Evolutionary conservation across 2,888 invertebrate species (phyloP).

Genomic region (Drosophila borealis): DNA sequence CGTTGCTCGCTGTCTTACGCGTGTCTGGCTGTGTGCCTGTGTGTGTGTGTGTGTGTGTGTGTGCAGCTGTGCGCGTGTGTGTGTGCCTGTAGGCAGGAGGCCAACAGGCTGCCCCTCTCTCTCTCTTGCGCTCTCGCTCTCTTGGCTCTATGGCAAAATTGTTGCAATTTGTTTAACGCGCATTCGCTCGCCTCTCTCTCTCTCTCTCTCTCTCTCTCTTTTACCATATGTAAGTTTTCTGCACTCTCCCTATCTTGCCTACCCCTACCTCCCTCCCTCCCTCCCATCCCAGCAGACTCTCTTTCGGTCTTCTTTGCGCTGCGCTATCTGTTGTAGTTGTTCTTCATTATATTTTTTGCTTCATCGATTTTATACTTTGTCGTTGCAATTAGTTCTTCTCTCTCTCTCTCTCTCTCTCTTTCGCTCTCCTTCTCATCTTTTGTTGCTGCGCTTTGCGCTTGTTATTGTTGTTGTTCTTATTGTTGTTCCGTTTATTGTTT

Average conservation of each 20-base stretch:
- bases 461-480: constrained; percentile 29
- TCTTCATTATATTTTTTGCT: constrained; percentile 72
- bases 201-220: constrained; percentile 9
- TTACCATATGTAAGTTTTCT: constrained; percentile 18
- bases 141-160: constrained; percentile 47
- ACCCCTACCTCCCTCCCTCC: constrained; percentile 2
- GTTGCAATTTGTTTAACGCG: constrained; percentile 77
- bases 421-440: constrained; percentile 19
- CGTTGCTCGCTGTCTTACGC: constrained; percentile 56
- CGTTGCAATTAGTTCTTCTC: constrained; percentile 76
- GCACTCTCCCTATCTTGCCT: constrained; percentile 8
- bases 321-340: constrained; percentile 46
- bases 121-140: background rate
- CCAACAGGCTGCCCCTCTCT: constrained; percentile 61
- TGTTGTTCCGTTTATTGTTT: constrained; percentile 37
- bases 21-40: constrained; percentile 23
- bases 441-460: constrained; percentile 20
- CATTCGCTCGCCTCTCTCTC: constrained; percentile 66
- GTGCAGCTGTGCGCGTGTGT: constrained; percentile 7
- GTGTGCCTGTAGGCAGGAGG: constrained; percentile 53
- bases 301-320: constrained; percentile 24
- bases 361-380: constrained; percentile 78
- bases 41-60: background rate
- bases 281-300: background rate
- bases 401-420: constrained; percentile 25